These are phyloP conservation scores for Cheirogaleus medius DNA, from an alignment of 2,113 vertebrate species.

Conservation along the genomic window DNA sequence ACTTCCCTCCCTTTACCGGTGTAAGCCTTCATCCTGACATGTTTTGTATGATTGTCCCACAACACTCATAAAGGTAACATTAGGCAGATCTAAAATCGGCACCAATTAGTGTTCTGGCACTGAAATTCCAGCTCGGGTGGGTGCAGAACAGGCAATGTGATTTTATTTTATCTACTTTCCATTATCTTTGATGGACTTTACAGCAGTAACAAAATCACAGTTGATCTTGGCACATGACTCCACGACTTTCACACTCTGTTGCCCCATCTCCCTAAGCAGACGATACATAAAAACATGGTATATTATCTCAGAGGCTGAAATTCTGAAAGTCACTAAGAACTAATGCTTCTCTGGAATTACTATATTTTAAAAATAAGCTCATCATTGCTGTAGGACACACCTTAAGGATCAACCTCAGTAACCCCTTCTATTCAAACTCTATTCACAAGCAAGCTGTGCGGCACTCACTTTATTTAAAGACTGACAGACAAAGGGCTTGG, in stretches of 20 bases:
- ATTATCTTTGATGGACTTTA: conserved; percentile 78
- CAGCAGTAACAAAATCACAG: conserved; percentile 49
- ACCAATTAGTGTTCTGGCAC: conserved; percentile 44
- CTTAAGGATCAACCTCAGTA: background rate
- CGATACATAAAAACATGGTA: conserved; percentile 55
- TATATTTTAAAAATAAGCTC: background rate
- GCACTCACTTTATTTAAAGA: background rate
- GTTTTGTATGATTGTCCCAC: background rate
- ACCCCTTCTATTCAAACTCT: background rate
- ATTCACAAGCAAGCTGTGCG: background rate
- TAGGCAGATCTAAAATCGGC: conserved; percentile 9
- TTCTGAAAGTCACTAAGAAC: background rate
- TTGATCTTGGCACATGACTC: conserved; percentile 5
- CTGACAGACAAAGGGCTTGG: background rate
- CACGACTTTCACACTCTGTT: conserved; percentile 74
- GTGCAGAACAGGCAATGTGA: background rate
- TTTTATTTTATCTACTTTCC: conserved; percentile 79
- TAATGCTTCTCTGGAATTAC: background rate
- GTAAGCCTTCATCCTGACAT: background rate
- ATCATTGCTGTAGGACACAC: background rate
- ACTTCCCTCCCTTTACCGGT: background rate
- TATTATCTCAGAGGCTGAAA: conserved; percentile 19
- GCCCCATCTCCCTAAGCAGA: conserved; percentile 52
- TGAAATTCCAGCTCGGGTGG: conserved; percentile 39
- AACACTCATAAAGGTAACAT: conserved; percentile 60